Evolutionary conservation across 2,113 vertebrate genomes (phyloP), one percentile per base, ranked within the genome.

Genomic region (Formicarius rufipectus): DNA sequence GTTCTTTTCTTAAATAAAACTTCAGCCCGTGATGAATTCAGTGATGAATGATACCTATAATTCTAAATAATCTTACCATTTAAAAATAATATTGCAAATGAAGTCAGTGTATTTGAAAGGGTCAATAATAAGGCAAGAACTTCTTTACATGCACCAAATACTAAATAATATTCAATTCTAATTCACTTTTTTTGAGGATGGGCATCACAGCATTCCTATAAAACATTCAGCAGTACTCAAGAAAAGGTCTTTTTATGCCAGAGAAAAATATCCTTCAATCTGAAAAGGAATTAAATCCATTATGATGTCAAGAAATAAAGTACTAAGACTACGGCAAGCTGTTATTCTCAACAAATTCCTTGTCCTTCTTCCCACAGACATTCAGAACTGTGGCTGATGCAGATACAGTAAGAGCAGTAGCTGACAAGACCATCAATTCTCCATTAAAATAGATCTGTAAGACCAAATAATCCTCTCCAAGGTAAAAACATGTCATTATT

Each of bases 361-460:
- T 92, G 72, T 49, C 64, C 31, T 81, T 76, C 17, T 56, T 92
- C 8, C 42, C 37, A 64, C 15, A 84, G 76, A 63, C 52, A 45
- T 50, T 64, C 75, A 50, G 39, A 80, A 67, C 55, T 22, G 17
- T 33, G 47, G 49, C 18, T 2, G 2, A 60, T n/a, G 17, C 20
- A 81, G 31, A 58, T 23, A 45, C 0, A 0, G 56, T 71, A 84
- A 92, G 30, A 75, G 52, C 14, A 94, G 77, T 60, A 92, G 77
- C 81, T 91, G 77, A 44, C 37, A 89, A 66, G 44, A 45, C 44
- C 77, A 95, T 93, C 44, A 91, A 76, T 78, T 81, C 69, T 84
- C 58, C 58, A 85, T 94, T 84, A 87, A 89, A 96, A 94, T 82
- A 95, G 69, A 93, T 37, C 45, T 84, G 76, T 76, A 91, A 92